These are phyloP conservation scores for Kuschelorhynchus macadamiae DNA, from an alignment of 2,888 invertebrate species.

Conservation along the genomic window DNA sequence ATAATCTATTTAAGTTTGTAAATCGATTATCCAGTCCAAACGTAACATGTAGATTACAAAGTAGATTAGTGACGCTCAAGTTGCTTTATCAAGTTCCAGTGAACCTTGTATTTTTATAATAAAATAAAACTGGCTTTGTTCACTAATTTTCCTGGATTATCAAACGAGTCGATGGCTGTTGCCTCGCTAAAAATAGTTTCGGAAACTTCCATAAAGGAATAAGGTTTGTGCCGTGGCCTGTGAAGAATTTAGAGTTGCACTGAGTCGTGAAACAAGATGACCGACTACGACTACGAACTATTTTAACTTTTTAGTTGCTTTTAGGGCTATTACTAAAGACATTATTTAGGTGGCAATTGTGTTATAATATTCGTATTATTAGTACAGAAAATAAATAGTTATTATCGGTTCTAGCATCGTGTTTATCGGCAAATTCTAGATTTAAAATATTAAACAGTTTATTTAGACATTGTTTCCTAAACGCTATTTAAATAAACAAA, in stretches of 20 bases:
- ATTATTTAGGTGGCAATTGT: too few relatives aligned
- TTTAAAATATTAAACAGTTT: too few relatives aligned
- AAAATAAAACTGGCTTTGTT: slow-evolving; percentile 14
- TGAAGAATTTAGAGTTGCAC: slow-evolving; percentile 29
- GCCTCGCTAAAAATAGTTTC: slow-evolving; percentile 36
- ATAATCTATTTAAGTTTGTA: too few relatives aligned
- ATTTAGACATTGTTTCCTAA: too few relatives aligned
- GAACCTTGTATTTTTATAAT: slow-evolving; percentile 26
- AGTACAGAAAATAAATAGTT: too few relatives aligned
- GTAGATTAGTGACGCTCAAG: slow-evolving; percentile 14
- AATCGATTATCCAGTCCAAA: not conserved
- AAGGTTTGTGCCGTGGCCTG: slow-evolving; percentile 34
- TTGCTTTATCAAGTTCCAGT: slow-evolving; percentile 13
- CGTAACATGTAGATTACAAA: not conserved
- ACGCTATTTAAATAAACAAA: too few relatives aligned
- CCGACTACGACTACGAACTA: slow-evolving; percentile 18
- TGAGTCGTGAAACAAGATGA: slow-evolving; percentile 31
- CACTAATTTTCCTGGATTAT: slow-evolving; percentile 32
- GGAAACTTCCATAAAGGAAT: slow-evolving; percentile 32
- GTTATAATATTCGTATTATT: too few relatives aligned
- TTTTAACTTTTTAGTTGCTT: slow-evolving; percentile 12
- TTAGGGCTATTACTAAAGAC: not conserved
- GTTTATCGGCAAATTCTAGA: too few relatives aligned
- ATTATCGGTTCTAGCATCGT: too few relatives aligned
- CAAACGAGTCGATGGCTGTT: slow-evolving; percentile 8